phyloP scores from a whole-genome alignment of 2,797 vertebrate species.

The Malacoctenus gilli region DNA sequence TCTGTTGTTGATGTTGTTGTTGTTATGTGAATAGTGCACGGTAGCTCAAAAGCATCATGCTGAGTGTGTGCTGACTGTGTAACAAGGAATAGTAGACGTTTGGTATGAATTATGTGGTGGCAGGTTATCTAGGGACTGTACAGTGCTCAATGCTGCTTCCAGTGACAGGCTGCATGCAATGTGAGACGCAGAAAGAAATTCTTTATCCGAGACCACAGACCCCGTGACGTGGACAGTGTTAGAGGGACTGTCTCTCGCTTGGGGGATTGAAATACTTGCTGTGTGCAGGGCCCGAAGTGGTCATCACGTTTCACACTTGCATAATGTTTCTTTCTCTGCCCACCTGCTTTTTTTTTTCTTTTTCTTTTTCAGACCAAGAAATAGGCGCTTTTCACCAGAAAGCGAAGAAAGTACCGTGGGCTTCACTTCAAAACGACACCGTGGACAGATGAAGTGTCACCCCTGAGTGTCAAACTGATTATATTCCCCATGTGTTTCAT shows the following conservation, averaged over 20 bases:
- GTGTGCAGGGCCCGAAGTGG: too few relatives aligned
- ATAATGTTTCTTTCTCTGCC: too few relatives aligned
- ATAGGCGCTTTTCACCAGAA: not conserved
- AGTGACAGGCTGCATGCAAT: slow-evolving; percentile 45
- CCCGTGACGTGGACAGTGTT: slow-evolving; percentile 6
- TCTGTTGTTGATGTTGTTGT: slow-evolving; percentile 19
- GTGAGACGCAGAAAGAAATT: slow-evolving; percentile 40
- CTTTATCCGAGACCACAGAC: slow-evolving; percentile 43
- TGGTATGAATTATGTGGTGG: slow-evolving; percentile 14
- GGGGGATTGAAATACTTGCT: slow-evolving; percentile 10
- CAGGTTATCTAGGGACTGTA: slow-evolving; percentile 46
- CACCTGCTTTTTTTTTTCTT: not conserved
- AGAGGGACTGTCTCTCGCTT: not conserved
- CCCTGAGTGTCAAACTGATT: too few relatives aligned
- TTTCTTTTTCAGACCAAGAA: not conserved
- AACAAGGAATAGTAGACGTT: slow-evolving; percentile 32
- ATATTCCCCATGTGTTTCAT: too few relatives aligned
- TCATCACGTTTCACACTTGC: not conserved
- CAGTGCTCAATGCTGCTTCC: slow-evolving; percentile 20
- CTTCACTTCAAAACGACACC: too few relatives aligned
- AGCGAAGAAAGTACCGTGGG: too few relatives aligned
- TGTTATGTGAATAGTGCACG: slow-evolving; percentile 23
- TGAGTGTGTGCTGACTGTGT: slow-evolving; percentile 48
- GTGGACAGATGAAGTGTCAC: too few relatives aligned
- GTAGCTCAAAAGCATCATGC: slow-evolving; percentile 30